phyloP scores from a whole-genome alignment of 2,888 invertebrate genomes.

The Conistra vaccinii region DNA sequence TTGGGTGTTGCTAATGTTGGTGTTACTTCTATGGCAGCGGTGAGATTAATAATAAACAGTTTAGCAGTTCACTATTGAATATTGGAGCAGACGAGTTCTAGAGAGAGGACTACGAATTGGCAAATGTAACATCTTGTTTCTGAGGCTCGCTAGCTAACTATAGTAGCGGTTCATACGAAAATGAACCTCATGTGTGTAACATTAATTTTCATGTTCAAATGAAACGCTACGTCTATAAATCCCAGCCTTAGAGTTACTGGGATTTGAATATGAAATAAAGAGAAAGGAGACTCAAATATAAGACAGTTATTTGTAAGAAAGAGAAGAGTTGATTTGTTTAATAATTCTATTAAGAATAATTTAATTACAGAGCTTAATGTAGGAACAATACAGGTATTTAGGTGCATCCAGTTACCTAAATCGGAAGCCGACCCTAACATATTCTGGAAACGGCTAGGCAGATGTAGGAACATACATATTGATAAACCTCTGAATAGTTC shows the following conservation, averaged over 20 bases:
- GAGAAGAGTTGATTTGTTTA: neutral
- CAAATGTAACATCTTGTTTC: neutral
- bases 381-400: neutral
- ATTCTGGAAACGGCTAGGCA: neutral
- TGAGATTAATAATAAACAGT: constrained; percentile 46
- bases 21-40: constrained; percentile 73
- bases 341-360: neutral
- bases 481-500: too few relatives aligned
- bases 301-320: neutral
- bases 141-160: neutral
- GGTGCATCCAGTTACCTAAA: too few relatives aligned
- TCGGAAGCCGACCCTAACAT: too few relatives aligned
- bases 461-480: neutral
- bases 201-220: too few relatives aligned
- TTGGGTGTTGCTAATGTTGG: constrained; percentile 72
- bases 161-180: neutral
- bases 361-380: neutral
- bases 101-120: neutral
- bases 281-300: too few relatives aligned
- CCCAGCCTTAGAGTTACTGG: neutral
- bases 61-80: neutral
- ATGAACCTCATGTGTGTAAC: too few relatives aligned
- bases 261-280: neutral
- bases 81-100: neutral
- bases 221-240: neutral